phyloP scores from a whole-genome alignment of 2,113 vertebrate species.

The Ptyas mucosa region DNA sequence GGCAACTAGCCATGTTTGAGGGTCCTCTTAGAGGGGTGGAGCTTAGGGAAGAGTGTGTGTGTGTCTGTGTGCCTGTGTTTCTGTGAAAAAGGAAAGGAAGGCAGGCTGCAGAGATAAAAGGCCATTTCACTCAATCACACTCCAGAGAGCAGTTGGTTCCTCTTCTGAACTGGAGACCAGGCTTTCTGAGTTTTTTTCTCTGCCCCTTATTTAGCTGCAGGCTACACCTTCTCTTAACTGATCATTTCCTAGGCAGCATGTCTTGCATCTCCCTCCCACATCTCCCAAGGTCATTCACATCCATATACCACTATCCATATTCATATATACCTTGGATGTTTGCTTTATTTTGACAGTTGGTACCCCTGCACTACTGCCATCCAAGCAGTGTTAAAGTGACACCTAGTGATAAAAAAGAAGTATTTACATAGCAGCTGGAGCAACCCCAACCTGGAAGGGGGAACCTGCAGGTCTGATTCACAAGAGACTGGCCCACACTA shows the following conservation, averaged over 20 bases:
- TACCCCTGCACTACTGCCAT: not conserved
- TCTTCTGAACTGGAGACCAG: too few relatives aligned
- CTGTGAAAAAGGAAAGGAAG: too few relatives aligned
- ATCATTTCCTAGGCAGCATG: not conserved
- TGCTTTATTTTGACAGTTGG: not conserved
- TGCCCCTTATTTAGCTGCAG: not conserved
- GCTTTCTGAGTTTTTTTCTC: not conserved
- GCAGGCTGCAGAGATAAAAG: too few relatives aligned
- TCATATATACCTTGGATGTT: not conserved
- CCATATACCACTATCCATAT: not conserved
- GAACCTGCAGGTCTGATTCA: not conserved
- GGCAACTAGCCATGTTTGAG: too few relatives aligned
- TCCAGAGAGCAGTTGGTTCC: too few relatives aligned
- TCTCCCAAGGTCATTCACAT: not conserved
- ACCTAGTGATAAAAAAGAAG: conserved; percentile 20
- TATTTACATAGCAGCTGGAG: not conserved
- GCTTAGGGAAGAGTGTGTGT: too few relatives aligned
- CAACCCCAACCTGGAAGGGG: not conserved
- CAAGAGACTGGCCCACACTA: not conserved
- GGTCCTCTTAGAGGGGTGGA: too few relatives aligned
- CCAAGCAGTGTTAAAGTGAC: not conserved
- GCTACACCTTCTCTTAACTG: not conserved
- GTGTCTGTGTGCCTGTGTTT: too few relatives aligned
- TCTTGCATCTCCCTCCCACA: not conserved
- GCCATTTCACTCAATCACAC: too few relatives aligned